Evolutionary conservation across 2,113 vertebrate species (phyloP).

Genomic region (Heterochromis multidens): DNA sequence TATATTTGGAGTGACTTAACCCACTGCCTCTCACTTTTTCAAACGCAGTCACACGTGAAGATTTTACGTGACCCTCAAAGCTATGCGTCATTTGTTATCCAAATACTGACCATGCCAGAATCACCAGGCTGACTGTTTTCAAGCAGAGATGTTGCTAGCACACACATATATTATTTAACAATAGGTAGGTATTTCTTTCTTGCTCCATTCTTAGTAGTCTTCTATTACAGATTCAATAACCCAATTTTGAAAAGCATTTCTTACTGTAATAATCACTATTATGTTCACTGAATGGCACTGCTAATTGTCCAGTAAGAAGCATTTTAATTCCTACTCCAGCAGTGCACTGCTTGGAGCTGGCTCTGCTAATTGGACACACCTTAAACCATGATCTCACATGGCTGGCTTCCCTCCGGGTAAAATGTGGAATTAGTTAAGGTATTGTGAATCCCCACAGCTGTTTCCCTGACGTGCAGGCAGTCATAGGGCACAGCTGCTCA

Average conservation of each 20-base stretch:
- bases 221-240: neutral
- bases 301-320: neutral
- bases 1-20: conserved; percentile 37
- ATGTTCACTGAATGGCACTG: neutral
- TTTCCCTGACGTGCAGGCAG: conserved; percentile 57
- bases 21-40: conserved; percentile 22
- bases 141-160: neutral
- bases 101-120: conserved; percentile 23
- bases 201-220: neutral
- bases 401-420: conserved; percentile 57
- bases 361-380: conserved; percentile 66
- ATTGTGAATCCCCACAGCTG: conserved; percentile 71
- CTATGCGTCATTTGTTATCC: conserved; percentile 33
- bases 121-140: conserved; percentile 1
- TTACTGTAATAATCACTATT: neutral
- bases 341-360: neutral
- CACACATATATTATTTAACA: neutral
- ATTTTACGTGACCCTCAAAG: conserved; percentile 23
- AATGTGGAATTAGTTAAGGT: conserved; percentile 73
- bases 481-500: conserved; percentile 73
- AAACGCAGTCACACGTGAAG: conserved; percentile 11
- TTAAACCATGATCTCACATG: conserved; percentile 68
- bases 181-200: neutral
- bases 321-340: neutral
- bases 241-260: neutral